These are phyloP conservation scores for Pyrgus malvae DNA, from an alignment of 2,888 invertebrate species.

Conservation along the genomic window DNA sequence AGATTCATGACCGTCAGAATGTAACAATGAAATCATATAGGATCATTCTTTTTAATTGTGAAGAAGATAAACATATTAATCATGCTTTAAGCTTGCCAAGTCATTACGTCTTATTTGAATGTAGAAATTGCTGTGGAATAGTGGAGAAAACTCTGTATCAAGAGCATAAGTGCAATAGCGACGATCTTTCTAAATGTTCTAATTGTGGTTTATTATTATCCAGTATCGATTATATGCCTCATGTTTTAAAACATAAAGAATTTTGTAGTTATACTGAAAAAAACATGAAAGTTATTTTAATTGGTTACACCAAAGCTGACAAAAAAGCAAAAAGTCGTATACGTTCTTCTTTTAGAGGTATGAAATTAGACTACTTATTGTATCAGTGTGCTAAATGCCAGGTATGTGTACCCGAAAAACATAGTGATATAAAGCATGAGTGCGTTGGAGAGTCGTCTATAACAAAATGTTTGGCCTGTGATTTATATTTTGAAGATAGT, in stretches of 20 bases:
- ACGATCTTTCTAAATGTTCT: conserved; percentile 46
- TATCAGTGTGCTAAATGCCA: conserved; percentile 56
- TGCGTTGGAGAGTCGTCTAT: conserved; percentile 46
- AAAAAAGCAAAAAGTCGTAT: conserved; percentile 5
- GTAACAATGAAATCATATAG: conserved; percentile 44
- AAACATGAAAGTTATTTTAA: conserved; percentile 56
- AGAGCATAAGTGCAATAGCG: conserved; percentile 46
- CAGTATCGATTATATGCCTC: conserved; percentile 44
- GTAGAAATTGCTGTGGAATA: conserved; percentile 55
- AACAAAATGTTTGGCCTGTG: conserved; percentile 51
- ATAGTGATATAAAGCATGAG: conserved; percentile 41
- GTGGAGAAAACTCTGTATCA: conserved; percentile 45
- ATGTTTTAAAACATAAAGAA: conserved; percentile 51
- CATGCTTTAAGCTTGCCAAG: conserved; percentile 39
- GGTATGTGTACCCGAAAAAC: conserved; percentile 45
- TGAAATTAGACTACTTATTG: conserved; percentile 53
- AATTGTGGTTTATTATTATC: conserved; percentile 52
- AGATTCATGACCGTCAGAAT: conserved; percentile 43
- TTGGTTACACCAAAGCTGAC: conserved; percentile 41
- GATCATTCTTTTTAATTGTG: conserved; percentile 54
- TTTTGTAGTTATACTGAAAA: conserved; percentile 44
- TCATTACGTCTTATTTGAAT: conserved; percentile 54
- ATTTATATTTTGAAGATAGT: conserved; percentile 47
- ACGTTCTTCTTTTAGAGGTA: conserved; percentile 46
- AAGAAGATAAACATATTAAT: conserved; percentile 45